A percentile compares a stretch with the other conserved stretches of the same genome.
Conservation (phyloP, 1,140 invertebrate genomes). For the Scaptomyza graminum region DNA sequence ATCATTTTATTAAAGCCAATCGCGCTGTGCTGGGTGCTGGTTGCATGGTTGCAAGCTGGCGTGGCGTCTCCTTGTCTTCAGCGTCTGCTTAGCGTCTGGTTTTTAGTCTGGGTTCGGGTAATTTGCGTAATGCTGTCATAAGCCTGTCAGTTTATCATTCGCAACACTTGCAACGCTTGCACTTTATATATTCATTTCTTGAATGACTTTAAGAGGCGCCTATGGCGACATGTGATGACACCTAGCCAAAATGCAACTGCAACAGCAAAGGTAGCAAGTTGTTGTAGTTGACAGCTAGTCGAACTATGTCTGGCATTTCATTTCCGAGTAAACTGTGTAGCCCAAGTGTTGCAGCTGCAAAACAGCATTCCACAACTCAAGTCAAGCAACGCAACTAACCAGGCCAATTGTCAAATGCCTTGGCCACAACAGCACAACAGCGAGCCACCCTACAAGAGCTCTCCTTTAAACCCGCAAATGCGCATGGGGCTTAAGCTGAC, state of each 20-base stretch:
- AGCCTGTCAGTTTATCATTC: slow-evolving; percentile 79
- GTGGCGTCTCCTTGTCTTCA: background rate
- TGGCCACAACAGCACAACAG: background rate
- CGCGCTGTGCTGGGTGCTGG: slow-evolving; percentile 31
- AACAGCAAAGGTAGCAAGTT: slow-evolving; percentile 7
- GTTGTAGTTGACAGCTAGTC: slow-evolving; percentile 29
- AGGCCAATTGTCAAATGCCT: slow-evolving; percentile 65
- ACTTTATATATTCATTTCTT: slow-evolving; percentile 36
- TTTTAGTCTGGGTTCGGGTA: slow-evolving; percentile 25
- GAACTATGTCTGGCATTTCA: slow-evolving; percentile 56
- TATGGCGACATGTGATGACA: slow-evolving; percentile 74
- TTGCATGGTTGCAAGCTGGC: background rate
- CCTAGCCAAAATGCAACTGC: slow-evolving; percentile 53
- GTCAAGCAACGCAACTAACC: slow-evolving; percentile 22
- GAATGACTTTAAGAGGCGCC: slow-evolving; percentile 58
- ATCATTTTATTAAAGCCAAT: slow-evolving; percentile 82
- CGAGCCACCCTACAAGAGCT: slow-evolving; percentile 50
- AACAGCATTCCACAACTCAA: slow-evolving; percentile 38
- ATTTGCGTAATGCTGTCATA: slow-evolving; percentile 82
- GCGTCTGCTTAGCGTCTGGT: slow-evolving; percentile 66
- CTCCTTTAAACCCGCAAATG: slow-evolving; percentile 11
- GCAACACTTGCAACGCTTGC: slow-evolving; percentile 15
- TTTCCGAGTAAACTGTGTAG: slow-evolving; percentile 39
- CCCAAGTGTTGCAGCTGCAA: slow-evolving; percentile 20
- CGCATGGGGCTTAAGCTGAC: slow-evolving; percentile 3